These are phyloP conservation scores for Heliconius cydno DNA, from an alignment of 2,888 invertebrate species.

Conservation along the genomic window DNA sequence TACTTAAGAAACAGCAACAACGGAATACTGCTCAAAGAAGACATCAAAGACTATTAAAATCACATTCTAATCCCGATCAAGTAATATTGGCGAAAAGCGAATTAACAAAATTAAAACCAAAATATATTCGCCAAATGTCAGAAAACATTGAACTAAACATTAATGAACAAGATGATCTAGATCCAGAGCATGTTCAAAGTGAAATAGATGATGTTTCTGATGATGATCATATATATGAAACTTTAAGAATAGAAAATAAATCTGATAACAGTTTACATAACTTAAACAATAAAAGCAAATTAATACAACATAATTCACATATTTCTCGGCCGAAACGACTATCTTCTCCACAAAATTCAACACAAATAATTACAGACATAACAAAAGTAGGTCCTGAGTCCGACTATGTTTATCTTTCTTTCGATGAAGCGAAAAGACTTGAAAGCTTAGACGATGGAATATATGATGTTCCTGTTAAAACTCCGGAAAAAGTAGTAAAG, in stretches of 20 bases:
- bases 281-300: conserved; percentile 66
- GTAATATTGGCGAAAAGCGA: conserved; percentile 73
- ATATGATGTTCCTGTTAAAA: conserved; percentile 74
- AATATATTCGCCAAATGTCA: conserved; percentile 69
- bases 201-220: conserved; percentile 62
- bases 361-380: conserved; percentile 52
- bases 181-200: conserved; percentile 50
- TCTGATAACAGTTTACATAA: conserved; percentile 62
- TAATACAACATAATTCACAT: conserved; percentile 64
- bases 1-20: conserved; percentile 88
- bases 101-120: conserved; percentile 65
- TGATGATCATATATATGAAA: conserved; percentile 85
- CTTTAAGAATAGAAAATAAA: conserved; percentile 76
- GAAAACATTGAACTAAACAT: conserved; percentile 61
- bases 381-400: conserved; percentile 72
- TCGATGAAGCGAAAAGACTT: conserved; percentile 68
- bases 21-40: conserved; percentile 81
- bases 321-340: conserved; percentile 63
- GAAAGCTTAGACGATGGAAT: conserved; percentile 65
- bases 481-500: conserved; percentile 63
- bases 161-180: conserved; percentile 53
- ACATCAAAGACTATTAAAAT: conserved; percentile 82
- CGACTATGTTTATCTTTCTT: conserved; percentile 80
- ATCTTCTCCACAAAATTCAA: conserved; percentile 65
- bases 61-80: conserved; percentile 79